These are phyloP conservation scores for Pollenia labialis DNA, from an alignment of 2,888 invertebrate species.

Conservation along the genomic window DNA sequence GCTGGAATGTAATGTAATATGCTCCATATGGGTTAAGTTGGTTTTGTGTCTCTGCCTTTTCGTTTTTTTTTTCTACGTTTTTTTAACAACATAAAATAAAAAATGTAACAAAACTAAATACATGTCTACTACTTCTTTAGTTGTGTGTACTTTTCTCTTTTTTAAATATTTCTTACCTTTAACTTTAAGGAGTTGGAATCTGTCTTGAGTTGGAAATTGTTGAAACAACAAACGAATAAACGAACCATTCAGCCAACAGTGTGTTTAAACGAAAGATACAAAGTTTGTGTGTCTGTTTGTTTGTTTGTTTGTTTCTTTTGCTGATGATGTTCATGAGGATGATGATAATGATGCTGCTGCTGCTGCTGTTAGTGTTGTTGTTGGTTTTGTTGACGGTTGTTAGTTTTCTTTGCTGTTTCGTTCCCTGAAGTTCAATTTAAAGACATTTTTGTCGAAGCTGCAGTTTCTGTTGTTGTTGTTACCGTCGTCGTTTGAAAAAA, in stretches of 20 bases:
- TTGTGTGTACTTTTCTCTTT: constrained; percentile 31
- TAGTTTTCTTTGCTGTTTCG: constrained; percentile 40
- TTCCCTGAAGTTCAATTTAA: constrained; percentile 63
- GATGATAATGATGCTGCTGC: constrained; percentile 12
- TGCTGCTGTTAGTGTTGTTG: constrained; percentile 14
- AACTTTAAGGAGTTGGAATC: constrained; percentile 59
- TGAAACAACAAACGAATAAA: constrained; percentile 54
- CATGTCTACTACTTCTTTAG: constrained; percentile 47
- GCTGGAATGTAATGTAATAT: constrained; percentile 65
- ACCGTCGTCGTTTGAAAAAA: constrained; percentile 46
- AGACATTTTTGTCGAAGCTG: constrained; percentile 54
- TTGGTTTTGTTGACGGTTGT: constrained; percentile 13
- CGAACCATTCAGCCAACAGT: constrained; percentile 38
- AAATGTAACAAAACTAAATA: constrained; percentile 46
- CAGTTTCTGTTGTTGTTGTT: constrained; percentile 36
- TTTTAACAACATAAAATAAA: constrained; percentile 23
- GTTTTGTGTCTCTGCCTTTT: constrained; percentile 18
- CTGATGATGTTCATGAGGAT: not conserved
- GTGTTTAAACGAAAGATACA: constrained; percentile 54
- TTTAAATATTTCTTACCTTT: constrained; percentile 62
- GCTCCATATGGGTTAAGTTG: constrained; percentile 60
- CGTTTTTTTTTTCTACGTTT: not conserved
- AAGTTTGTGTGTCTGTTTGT: constrained; percentile 43
- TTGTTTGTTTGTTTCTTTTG: constrained; percentile 34
- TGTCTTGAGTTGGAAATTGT: constrained; percentile 59